A percentile compares a stretch with the other conserved stretches of the same genome.
Evolutionary conservation across 92 coral and sea anemone species (phyloP).

Genomic region (Parazoanthus swiftii): DNA sequence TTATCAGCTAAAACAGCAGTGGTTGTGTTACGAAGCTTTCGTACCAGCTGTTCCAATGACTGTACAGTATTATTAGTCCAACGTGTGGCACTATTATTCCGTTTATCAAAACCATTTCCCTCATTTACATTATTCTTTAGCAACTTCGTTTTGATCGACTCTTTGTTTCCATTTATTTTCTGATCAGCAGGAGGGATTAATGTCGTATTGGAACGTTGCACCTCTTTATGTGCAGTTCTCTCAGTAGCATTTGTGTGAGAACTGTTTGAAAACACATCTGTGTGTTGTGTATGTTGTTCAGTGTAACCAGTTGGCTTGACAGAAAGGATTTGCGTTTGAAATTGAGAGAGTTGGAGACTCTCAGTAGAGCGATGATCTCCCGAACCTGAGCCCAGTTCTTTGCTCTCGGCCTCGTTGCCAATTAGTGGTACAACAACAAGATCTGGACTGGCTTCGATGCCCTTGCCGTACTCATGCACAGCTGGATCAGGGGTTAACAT

Average conservation of each 20-base stretch:
- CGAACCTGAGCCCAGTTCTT: not conserved
- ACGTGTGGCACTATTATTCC: not conserved
- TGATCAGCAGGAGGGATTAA: not conserved
- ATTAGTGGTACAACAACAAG: slow-evolving; percentile 54
- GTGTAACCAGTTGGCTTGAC: not conserved
- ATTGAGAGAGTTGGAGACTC: not conserved
- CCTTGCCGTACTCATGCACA: not conserved
- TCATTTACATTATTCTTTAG: not conserved
- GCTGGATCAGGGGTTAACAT: not conserved
- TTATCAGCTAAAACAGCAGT: not conserved
- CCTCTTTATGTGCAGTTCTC: not conserved
- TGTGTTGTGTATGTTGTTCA: not conserved
- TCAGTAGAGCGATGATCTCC: slow-evolving; percentile 1
- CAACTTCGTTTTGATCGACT: not conserved
- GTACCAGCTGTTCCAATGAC: not conserved
- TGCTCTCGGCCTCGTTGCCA: not conserved
- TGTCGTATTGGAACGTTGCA: not conserved
- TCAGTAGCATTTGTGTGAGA: not conserved
- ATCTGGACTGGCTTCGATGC: slow-evolving; percentile 33
- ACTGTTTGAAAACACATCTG: not conserved
- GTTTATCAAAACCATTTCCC: not conserved
- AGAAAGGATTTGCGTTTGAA: not conserved
- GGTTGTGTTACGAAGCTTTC: not conserved
- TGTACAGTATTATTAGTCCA: not conserved
- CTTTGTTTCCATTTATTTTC: not conserved